phyloP scores from a whole-genome alignment of 2,888 invertebrate species.

The Gymnosoma rotundatum region DNA sequence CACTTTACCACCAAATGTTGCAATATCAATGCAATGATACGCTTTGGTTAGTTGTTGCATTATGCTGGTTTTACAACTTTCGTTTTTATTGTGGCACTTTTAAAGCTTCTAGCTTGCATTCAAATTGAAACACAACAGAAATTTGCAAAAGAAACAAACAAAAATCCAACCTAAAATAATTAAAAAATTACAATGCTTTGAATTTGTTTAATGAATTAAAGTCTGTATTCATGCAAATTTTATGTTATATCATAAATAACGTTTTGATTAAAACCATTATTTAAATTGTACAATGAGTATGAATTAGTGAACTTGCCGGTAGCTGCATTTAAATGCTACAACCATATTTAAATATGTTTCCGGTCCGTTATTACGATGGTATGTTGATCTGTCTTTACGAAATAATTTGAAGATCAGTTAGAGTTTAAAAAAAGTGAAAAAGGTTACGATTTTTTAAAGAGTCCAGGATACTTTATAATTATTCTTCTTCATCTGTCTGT shows the following conservation, averaged over 20 bases:
- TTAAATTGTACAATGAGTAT: not conserved
- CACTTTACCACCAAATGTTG: slow-evolving; percentile 35
- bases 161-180: slow-evolving; percentile 15
- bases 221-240: slow-evolving; percentile 48
- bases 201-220: slow-evolving; percentile 49
- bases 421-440: too few relatives aligned
- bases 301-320: not conserved
- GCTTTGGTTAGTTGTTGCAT: slow-evolving; percentile 13
- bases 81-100: slow-evolving; percentile 61
- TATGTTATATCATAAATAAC: slow-evolving; percentile 49
- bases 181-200: slow-evolving; percentile 21
- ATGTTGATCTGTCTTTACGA: too few relatives aligned
- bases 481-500: too few relatives aligned
- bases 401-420: too few relatives aligned
- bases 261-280: slow-evolving; percentile 21
- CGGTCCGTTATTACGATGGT: not conserved
- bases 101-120: slow-evolving; percentile 58
- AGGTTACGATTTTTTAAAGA: too few relatives aligned
- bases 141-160: not conserved
- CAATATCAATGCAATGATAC: slow-evolving; percentile 24
- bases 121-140: slow-evolving; percentile 13
- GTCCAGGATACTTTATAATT: too few relatives aligned
- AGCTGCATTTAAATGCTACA: not conserved
- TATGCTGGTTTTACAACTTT: slow-evolving; percentile 57
- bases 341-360: slow-evolving; percentile 5